These are phyloP conservation scores for Salvelinus sp. DNA, from an alignment of 2,113 vertebrate genomes.

Conservation along the genomic window DNA sequence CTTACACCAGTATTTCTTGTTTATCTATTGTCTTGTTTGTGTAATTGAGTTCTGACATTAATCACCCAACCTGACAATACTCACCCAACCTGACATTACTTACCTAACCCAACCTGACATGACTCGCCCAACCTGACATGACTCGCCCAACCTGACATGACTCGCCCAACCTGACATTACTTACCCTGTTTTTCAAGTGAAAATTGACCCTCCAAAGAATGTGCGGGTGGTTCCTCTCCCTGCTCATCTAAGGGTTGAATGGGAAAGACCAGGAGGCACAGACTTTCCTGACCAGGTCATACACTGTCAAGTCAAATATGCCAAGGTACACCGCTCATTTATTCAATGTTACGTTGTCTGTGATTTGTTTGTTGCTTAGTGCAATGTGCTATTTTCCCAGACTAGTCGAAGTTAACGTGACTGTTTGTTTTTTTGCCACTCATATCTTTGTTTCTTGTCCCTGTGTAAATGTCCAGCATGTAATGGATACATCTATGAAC, in stretches of 20 bases:
- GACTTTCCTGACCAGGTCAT: neutral
- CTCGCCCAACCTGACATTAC: neutral
- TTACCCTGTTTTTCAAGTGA: constrained; percentile 32
- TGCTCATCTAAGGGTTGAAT: constrained; percentile 25
- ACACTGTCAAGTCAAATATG: constrained; percentile 57
- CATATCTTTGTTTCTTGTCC: neutral
- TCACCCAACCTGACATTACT: too few relatives aligned
- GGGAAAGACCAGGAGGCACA: neutral
- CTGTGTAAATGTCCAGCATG: constrained; percentile 1
- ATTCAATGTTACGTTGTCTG: neutral
- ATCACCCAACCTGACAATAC: too few relatives aligned
- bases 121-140: too few relatives aligned
- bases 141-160: too few relatives aligned
- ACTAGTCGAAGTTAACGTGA: neutral
- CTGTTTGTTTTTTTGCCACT: neutral
- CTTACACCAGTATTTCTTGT: too few relatives aligned
- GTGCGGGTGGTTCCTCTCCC: neutral
- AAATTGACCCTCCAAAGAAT: constrained; percentile 26
- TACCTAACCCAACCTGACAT: too few relatives aligned
- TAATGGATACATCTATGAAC: neutral
- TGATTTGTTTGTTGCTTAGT: neutral
- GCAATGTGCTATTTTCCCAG: neutral
- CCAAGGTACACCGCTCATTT: constrained; percentile 43
- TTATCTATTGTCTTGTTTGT: too few relatives aligned
- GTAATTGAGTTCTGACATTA: too few relatives aligned